A percentile compares a stretch with the other conserved stretches of the same genome.
Evolutionary conservation across 2,113 vertebrate species (phyloP).

Genomic region (Stercorarius parasiticus): DNA sequence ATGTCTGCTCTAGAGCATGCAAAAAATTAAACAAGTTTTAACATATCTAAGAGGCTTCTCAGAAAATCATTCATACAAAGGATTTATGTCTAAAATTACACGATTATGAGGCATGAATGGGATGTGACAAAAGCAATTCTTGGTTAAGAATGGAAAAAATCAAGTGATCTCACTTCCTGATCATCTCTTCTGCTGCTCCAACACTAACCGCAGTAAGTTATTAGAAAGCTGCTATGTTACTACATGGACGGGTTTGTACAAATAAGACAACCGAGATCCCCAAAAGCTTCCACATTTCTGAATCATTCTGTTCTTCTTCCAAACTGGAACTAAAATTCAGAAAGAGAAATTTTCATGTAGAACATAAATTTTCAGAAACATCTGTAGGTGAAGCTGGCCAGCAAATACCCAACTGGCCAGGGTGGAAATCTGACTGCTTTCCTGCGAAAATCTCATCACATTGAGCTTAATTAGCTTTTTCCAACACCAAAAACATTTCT

Average conservation of each 20-base stretch:
- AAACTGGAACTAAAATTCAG: background rate
- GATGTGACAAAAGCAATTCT: background rate
- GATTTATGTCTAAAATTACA: background rate
- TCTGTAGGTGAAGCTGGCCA: background rate
- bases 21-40: background rate
- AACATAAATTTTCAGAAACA: background rate
- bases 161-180: background rate
- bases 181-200: background rate
- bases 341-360: background rate
- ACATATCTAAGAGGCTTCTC: background rate
- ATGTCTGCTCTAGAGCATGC: background rate
- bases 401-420: background rate
- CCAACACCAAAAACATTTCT: background rate
- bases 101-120: background rate
- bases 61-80: background rate
- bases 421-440: background rate
- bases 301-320: background rate
- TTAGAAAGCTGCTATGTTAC: background rate
- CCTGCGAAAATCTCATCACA: background rate
- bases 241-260: background rate
- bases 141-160: background rate
- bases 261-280: background rate
- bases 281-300: background rate
- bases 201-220: background rate
- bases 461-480: background rate